Conservation (phyloP, 2,113 vertebrate genomes). For the Scopus umbretta region DNA sequence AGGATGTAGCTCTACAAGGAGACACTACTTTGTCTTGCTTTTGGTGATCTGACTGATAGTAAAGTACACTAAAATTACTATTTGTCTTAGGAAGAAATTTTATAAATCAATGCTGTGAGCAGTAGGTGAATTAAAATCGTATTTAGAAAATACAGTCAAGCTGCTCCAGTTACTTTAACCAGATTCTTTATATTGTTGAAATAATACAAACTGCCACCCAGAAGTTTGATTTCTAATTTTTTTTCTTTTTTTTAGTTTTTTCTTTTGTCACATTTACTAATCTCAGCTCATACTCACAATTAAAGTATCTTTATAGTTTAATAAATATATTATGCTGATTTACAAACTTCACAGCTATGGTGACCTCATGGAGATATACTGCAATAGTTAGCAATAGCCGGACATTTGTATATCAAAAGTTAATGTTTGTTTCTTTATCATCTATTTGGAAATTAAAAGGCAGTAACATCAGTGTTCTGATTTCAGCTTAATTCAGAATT, state of each 20-base stretch:
- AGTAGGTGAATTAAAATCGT: background rate
- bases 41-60: background rate
- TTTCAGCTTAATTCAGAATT: too few relatives aligned
- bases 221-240: background rate
- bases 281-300: background rate
- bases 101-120: background rate
- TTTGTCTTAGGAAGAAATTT: background rate
- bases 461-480: too few relatives aligned
- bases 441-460: background rate
- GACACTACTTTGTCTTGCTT: background rate
- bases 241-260: background rate
- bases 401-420: background rate
- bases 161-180: background rate
- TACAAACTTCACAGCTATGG: background rate
- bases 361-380: background rate
- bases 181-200: background rate
- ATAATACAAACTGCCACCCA: background rate
- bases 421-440: background rate
- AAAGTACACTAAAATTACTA: background rate
- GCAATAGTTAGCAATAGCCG: background rate
- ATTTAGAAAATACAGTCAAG: background rate
- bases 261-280: background rate
- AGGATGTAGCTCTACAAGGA: background rate
- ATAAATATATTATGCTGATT: background rate
- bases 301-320: background rate